Base-by-base conservation (phyloP, 2,113 vertebrate genomes). In the Spea multiplicata region DNA sequence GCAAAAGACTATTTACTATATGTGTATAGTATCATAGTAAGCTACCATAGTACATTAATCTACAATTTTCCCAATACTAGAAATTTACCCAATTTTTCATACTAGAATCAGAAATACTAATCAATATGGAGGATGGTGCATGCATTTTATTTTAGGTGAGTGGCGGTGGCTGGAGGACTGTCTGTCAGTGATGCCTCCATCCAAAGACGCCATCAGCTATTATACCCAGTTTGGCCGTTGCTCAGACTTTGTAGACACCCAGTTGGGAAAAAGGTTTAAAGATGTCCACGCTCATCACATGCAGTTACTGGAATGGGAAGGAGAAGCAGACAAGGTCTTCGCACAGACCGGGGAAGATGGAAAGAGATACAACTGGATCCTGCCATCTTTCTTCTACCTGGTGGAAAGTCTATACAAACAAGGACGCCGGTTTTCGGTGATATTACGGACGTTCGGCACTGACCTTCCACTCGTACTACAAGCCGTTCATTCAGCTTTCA, bases 351-450 rank as follows among this genome's bases (percentile, higher is more conserved):
- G 86, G 0, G 94, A 93, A 65, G 81, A 88, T 0, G 87, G 89
- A 6, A 85, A 81, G 2, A 75, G 84, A 53, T 97, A 95, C 87
- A 93, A 97, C 88, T 91, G 94, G 82, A 90, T 97, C 75, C 87
- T 97, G 2, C 96, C 96, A 3, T 88, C 95, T 82, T 97, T 97
- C 88, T 95, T 97, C 86, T 91, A 86, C 85, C 89, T 97, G 48
- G 86, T 97, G 77, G 87, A 85, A 68, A 71, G 89, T 44, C 88
- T 97, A 83, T 84, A 76, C 8, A 84, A 84, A 44, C 88, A 93
- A 3, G 86, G 89, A 0, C 79, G 88, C 4, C 84, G 88, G 0
- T 96, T 96, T 17, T 84, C 93, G 0, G 3, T 97, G 0, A 0
- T 95, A 49, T 95, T 97, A 67, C 91, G 96, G 5, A 95, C 93